These are phyloP conservation scores for Byasa hedistus DNA, from an alignment of 2,888 invertebrate species.

Conservation along the genomic window DNA sequence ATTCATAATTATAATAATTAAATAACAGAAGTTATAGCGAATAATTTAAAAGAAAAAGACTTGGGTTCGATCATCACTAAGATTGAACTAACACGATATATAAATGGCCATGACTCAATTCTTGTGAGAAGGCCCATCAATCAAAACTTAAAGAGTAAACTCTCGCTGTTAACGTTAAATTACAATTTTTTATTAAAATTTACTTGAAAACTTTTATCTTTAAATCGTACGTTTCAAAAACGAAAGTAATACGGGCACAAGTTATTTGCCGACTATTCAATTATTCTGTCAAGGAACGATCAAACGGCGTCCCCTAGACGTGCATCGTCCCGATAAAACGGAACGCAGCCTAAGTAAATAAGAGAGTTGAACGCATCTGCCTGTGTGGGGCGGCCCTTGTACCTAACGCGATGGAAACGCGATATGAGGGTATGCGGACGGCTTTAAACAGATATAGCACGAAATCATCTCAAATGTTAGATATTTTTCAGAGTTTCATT, in stretches of 20 bases:
- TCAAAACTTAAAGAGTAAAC: no score
- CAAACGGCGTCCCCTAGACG: slow-evolving; percentile 51
- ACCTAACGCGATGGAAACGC: slow-evolving; percentile 22
- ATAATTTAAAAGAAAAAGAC: no score
- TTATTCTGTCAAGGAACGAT: slow-evolving; percentile 51
- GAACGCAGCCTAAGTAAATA: slow-evolving; percentile 73
- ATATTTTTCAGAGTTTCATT: neutral
- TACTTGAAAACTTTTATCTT: neutral
- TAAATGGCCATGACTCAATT: no score
- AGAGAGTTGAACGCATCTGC: slow-evolving; percentile 66
- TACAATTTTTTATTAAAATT: neutral
- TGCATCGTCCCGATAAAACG: slow-evolving; percentile 60
- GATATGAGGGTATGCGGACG: slow-evolving; percentile 16
- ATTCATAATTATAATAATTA: no score
- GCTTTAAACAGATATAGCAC: slow-evolving; percentile 18
- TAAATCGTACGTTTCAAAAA: slow-evolving; percentile 3
- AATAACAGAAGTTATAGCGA: no score
- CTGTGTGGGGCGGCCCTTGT: slow-evolving; percentile 33
- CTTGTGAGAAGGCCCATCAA: no score
- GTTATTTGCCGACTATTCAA: slow-evolving; percentile 41
- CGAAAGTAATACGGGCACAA: slow-evolving; percentile 14
- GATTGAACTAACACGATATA: no score
- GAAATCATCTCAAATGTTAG: slow-evolving; percentile 10
- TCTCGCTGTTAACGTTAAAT: neutral
- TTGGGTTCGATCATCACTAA: no score